These are phyloP conservation scores for Poecilia velifera DNA, from an alignment of 2,797 vertebrate species.

Conservation along the genomic window DNA sequence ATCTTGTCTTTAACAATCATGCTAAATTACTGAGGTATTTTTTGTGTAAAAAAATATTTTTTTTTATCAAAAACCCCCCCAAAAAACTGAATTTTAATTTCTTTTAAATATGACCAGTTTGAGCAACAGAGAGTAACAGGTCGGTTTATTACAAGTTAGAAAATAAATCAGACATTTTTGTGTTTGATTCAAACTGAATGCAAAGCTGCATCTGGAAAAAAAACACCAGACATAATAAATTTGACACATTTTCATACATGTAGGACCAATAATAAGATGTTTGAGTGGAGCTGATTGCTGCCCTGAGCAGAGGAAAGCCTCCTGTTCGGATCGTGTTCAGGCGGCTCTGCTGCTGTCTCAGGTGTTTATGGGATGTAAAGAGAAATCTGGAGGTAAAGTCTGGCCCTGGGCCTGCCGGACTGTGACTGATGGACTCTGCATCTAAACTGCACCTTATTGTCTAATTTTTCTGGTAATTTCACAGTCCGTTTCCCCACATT, in stretches of 20 bases:
- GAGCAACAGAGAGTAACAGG: background rate
- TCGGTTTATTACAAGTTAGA: background rate
- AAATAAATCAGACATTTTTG: background rate
- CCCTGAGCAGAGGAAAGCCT: background rate
- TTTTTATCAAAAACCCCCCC: background rate
- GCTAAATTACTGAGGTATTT: background rate
- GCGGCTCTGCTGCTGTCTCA: background rate
- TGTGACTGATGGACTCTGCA: slow-evolving; percentile 37
- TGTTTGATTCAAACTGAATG: background rate
- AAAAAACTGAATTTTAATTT: background rate
- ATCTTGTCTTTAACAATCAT: background rate
- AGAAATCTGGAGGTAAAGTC: background rate
- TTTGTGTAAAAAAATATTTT: background rate
- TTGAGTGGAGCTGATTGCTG: background rate
- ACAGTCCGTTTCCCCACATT: slow-evolving; percentile 61
- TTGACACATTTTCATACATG: background rate
- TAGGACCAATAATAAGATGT: background rate
- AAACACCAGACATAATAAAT: background rate
- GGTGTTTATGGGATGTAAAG: background rate
- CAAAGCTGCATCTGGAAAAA: background rate
- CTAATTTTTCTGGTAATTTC: slow-evolving; percentile 66
- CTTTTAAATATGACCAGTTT: background rate
- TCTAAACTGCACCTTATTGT: slow-evolving; percentile 28
- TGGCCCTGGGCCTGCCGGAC: slow-evolving; percentile 4
- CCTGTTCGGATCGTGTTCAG: background rate